Conservation (phyloP, 2,888 invertebrate genomes). For the Molorchus minor region DNA sequence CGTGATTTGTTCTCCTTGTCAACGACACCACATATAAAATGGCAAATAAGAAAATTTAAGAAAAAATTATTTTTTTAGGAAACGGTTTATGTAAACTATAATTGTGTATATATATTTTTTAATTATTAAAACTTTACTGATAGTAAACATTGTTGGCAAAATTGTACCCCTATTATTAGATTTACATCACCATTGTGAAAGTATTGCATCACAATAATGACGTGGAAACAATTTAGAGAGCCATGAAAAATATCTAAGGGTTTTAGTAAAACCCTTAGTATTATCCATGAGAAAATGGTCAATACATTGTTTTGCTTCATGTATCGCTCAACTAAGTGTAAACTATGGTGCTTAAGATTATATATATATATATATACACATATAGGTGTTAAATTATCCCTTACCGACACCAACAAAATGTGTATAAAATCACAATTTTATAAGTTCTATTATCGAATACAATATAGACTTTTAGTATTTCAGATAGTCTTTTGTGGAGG, state of each 20-base stretch:
- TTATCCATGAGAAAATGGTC: conserved; percentile 17
- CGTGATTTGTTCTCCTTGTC: conserved; percentile 29
- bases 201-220: conserved; percentile 16
- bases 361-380: conserved; percentile 1
- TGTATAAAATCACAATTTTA: conserved; percentile 17
- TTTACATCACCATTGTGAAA: conserved; percentile 9
- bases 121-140: too few relatives aligned
- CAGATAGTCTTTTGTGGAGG: too few relatives aligned
- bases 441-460: too few relatives aligned
- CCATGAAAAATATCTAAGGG: background rate
- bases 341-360: conserved; percentile 20
- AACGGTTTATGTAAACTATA: background rate
- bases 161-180: too few relatives aligned
- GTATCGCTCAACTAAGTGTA: conserved; percentile 22
- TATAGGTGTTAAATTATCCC: background rate
- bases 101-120: conserved; percentile 4
- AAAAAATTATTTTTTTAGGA: conserved; percentile 11
- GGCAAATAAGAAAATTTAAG: conserved; percentile 2
- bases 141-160: too few relatives aligned
- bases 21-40: background rate
- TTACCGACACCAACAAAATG: conserved; percentile 4
- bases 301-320: conserved; percentile 5
- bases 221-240: background rate
- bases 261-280: conserved; percentile 7
- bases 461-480: too few relatives aligned